Base-by-base conservation (phyloP, 2,797 vertebrate genomes). In the Glyptemys insculpta region DNA sequence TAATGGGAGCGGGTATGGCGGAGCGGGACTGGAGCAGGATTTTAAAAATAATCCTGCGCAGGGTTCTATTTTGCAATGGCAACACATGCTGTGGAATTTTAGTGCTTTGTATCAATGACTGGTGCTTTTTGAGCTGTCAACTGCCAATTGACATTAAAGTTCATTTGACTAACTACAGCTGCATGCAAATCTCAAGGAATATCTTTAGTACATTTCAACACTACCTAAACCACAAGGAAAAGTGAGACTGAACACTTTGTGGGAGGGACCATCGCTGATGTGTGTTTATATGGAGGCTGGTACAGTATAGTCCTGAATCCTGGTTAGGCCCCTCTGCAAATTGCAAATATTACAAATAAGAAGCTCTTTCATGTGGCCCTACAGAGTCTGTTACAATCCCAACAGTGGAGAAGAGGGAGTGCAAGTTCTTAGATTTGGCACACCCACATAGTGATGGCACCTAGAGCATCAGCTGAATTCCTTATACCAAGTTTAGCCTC, bases 171-270 rank as follows among this genome's bases (percentile, higher is more conserved):
- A 2, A 6, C 4, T 25, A n/a, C 7, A 88, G 49, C 49, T 89
- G 86, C 80, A 50, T n/a, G 9, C 0, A 56, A 44, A n/a, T 14
- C 0, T 0, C 5, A 3, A 14, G 27, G 72, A 88, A 12, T 8
- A 0, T 52, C 74, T n/a, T 4, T 34, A 59, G 50, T 18, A 29
- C 0, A 1, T 4, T 1, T 79, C 3, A 1, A 0, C 0, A 0
- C 79, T 57, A 5, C 1, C 29, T 53, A 27, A 47, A 4, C 27
- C 0, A 1, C 12, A 27, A 83, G 3, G 57, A 50, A 84, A 21
- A 5, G 6, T 18, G 27, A 47, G 14, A 10, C n/a, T 15, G 3
- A 31, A 29, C 12, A 5, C 4, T 47, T 12, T 2, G 14, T 4
- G 74, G 27, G 23, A 72, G 37, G 14, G 10, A 76, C 41, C 18